Evolutionary conservation across 2,888 invertebrate genomes (phyloP), one percentile per base, ranked within the genome.

Genomic region (Ferrisia virgata): DNA sequence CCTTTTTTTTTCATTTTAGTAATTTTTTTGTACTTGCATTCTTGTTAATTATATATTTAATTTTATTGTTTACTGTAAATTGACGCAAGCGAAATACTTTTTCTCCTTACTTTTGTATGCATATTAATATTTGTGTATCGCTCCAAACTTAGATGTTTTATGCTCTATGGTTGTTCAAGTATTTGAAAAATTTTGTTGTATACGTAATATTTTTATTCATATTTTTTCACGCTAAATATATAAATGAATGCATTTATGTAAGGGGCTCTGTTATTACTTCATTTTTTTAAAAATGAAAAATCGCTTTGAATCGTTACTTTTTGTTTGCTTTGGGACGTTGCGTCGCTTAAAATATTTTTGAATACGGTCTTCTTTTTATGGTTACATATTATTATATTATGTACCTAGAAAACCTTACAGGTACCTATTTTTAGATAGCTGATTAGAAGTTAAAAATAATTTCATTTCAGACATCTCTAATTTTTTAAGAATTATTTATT

Each of bases 1-100:
- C 83, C 83, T 43, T 82, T 69, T 76, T 82, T 82, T 58, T 82
- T 64, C 69, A 33, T 18, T 18, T 82, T 80, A 47, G 43, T 80
- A 80, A 47, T n/a, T 47, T 80, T 39, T 80, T 47, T 80, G 33
- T 47, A 80, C 15, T 25, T 28, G 47, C 15, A 25, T 40, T 33
- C 33, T 13, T 53, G 18, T 25, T 47, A 53, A 47, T 25, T 40
- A 43, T 79, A 47, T 0, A 43, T 28, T 33, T 79, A 36, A 40
- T 79, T 79, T 79, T 28, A 40, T 43, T 53, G 36, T 43, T 80
- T 53, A 47, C 53, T n/a, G 79, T 43, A 79, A 78, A 79, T 28
- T 43, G 40, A 79, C 43, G 36, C 43, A 43, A 28, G n/a, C 8
- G 22, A 36, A 76, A 28, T 76, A 64, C 28, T 76, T 76, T 15